phyloP scores from a whole-genome alignment of 2,113 vertebrate genomes.

The Physeter macrocephalus region DNA sequence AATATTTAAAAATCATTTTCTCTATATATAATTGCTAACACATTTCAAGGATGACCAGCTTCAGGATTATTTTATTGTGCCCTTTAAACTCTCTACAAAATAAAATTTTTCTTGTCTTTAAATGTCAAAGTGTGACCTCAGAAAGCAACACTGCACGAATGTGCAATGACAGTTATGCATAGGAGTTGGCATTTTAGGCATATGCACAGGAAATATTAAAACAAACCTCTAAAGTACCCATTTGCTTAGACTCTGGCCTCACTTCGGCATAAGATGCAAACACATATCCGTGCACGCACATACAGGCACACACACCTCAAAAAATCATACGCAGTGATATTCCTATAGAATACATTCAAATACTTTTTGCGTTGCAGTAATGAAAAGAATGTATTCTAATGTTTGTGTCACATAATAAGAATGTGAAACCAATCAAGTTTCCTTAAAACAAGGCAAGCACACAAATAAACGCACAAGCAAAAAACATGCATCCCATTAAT shows the following conservation, averaged over 20 bases:
- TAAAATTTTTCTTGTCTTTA: not conserved
- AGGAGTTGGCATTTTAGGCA: not conserved
- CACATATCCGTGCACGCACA: accelerated
- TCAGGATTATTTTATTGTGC: slow-evolving; percentile 26
- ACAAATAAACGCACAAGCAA: not conserved
- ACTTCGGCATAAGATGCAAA: not conserved
- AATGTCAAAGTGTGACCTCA: not conserved
- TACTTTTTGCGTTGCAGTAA: not conserved
- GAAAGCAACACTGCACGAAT: not conserved
- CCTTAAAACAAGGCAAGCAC: not conserved
- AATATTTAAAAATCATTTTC: slow-evolving; percentile 16
- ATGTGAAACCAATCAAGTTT: not conserved
- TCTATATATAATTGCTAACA: not conserved
- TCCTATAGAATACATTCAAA: not conserved
- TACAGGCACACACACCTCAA: not conserved
- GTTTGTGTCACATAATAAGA: not conserved
- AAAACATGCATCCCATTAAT: not conserved
- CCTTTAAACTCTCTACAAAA: slow-evolving; percentile 32
- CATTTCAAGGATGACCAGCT: not conserved
- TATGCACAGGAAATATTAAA: not conserved
- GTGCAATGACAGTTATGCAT: not conserved
- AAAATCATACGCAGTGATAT: not conserved
- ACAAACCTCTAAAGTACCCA: not conserved
- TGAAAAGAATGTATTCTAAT: not conserved
- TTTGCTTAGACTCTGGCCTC: not conserved